phyloP scores from a whole-genome alignment of 1,140 invertebrate species.

The Pseudomyrmex dendroicus region DNA sequence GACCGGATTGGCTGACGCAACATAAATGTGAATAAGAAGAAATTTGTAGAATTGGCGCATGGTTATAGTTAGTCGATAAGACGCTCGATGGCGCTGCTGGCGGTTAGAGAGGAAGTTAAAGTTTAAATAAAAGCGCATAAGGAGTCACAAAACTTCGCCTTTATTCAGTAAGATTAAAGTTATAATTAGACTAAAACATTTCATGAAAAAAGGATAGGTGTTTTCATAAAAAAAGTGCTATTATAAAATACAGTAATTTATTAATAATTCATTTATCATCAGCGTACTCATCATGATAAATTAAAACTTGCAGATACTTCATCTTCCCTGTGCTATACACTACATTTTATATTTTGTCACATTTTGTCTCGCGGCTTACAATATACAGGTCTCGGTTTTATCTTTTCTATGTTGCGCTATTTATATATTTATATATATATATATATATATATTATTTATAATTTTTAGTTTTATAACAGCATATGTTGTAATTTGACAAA shows the following conservation, averaged over 20 bases:
- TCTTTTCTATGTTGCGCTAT: conserved; percentile 53
- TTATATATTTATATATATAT: conserved; percentile 38
- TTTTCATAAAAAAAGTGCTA: conserved; percentile 26
- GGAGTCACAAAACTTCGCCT: no score
- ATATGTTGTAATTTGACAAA: conserved; percentile 43
- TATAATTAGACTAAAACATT: background rate
- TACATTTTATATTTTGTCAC: conserved; percentile 45
- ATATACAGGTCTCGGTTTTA: conserved; percentile 63
- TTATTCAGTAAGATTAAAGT: no score
- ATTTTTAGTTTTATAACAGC: conserved; percentile 59
- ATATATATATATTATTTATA: conserved; percentile 51
- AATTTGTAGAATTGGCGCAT: no score
- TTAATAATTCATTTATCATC: conserved; percentile 73
- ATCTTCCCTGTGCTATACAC: conserved; percentile 50
- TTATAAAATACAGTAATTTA: conserved; percentile 79
- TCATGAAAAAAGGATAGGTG: background rate
- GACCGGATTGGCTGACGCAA: no score
- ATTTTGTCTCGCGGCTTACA: conserved; percentile 39
- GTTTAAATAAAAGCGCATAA: no score
- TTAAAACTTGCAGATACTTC: conserved; percentile 65
- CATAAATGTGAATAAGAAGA: no score
- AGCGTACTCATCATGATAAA: conserved; percentile 63
- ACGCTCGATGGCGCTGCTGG: no score
- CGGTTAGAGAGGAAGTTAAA: no score
- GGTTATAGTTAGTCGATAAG: no score